Percentiles rank a stretch among this genome's conserved stretches.
These are phyloP conservation scores for Reticulitermes speratus DNA, from an alignment of 1,140 invertebrate genomes.

Conservation along the genomic window DNA sequence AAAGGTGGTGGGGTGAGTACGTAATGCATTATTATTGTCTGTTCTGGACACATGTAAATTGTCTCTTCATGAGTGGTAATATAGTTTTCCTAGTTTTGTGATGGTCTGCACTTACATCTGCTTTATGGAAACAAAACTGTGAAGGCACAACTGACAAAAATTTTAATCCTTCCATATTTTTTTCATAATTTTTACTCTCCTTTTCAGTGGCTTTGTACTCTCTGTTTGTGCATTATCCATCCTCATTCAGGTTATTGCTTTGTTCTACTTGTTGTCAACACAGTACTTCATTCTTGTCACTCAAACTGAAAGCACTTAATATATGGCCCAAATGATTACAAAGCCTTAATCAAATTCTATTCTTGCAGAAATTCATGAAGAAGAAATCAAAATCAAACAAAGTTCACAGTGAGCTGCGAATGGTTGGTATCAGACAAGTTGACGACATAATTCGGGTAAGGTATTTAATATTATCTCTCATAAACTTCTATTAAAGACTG, in stretches of 20 bases:
- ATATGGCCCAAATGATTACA: background rate
- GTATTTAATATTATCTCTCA: background rate
- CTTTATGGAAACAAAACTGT: background rate
- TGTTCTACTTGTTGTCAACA: background rate
- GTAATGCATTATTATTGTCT: background rate
- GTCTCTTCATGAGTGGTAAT: background rate
- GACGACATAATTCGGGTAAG: constrained; percentile 54
- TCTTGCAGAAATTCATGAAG: constrained; percentile 45
- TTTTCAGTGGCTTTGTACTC: background rate
- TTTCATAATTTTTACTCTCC: background rate
- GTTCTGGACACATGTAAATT: background rate
- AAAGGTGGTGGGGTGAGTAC: constrained; percentile 55
- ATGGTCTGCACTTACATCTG: background rate
- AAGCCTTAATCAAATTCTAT: background rate
- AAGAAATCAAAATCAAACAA: constrained; percentile 44
- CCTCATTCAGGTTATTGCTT: background rate
- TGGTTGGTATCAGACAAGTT: constrained; percentile 49
- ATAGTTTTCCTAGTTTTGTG: background rate
- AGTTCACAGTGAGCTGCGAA: constrained; percentile 47
- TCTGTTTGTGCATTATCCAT: background rate
- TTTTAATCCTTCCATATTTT: background rate
- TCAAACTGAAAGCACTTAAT: background rate
- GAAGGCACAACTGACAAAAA: background rate
- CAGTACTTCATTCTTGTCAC: background rate
- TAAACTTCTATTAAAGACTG: too few relatives aligned